These are phyloP conservation scores for Idaea straminata DNA, from an alignment of 2,888 invertebrate species.

Conservation along the genomic window DNA sequence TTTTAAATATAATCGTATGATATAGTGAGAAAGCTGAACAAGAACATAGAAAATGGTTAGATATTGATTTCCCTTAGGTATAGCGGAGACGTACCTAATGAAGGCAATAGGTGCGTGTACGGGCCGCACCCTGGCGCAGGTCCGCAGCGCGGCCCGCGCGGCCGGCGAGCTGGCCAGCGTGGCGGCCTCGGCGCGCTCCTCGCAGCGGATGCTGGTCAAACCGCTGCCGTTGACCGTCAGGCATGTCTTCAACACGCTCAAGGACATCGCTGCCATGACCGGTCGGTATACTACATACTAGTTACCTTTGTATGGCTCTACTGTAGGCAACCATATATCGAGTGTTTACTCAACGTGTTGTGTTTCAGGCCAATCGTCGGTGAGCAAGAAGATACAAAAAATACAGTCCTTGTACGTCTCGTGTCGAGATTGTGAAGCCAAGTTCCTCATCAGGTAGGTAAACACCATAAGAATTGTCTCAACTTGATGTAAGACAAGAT, in stretches of 20 bases:
- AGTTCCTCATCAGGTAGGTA: constrained; percentile 86
- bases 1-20: no score
- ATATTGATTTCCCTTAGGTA: constrained; percentile 84
- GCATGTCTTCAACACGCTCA: constrained; percentile 89
- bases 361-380: constrained; percentile 79
- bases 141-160: constrained; percentile 82
- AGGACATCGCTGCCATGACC: constrained; percentile 91
- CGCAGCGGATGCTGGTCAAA: constrained; percentile 93
- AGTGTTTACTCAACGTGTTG: neutral
- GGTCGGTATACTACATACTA: constrained; percentile 75
- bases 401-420: constrained; percentile 96
- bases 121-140: constrained; percentile 90
- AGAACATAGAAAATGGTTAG: no score
- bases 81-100: constrained; percentile 96
- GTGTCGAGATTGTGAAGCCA: constrained; percentile 91
- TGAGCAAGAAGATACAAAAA: constrained; percentile 92
- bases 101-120: constrained; percentile 96
- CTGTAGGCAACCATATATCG: constrained; percentile 32
- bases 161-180: constrained; percentile 96
- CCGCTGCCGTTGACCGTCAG: constrained; percentile 88
- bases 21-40: no score
- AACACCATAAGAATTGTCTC: neutral
- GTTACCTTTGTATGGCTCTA: no score
- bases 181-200: constrained; percentile 90
- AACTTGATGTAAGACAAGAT: no score